Evolutionary conservation across 2,797 vertebrate genomes (phyloP), one percentile per base, ranked within the genome.

Genomic region (Gobionotothen gibberifrons): DNA sequence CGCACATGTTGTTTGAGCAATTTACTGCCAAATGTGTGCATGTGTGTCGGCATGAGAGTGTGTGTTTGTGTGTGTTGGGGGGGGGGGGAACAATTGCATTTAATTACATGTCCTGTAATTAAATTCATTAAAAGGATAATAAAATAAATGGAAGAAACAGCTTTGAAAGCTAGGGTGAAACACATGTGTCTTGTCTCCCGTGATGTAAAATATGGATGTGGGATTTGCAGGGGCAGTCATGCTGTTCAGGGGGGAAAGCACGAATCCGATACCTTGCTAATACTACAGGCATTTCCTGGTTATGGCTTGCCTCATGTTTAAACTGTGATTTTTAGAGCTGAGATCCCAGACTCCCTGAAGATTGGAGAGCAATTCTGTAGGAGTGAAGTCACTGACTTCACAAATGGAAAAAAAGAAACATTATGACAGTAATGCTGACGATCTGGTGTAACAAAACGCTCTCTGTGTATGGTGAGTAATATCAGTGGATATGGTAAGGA

Each of bases 81-180:
- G 60, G 74, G 74, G 94, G 95, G 95, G 96, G 96, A 95, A 95
- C 96, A 96, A 96, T 98, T 97, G 96, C 95, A 96, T 97, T 98
- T 98, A 98, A 98, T 99, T 98, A 97, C 96, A 96, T 96, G 95
- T 96, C 95, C 95, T 96, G 96, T 98, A 98, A 99, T 98, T 99
- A 97, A 96, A 97, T 98, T 98, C 96, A 98, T 98, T 97, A 98
- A 97, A 36, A 97, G 95, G 96, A 97, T 97, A 96, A 97, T 98
- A 97, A 97, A 98, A 98, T 97, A 97, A 97, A 97, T 96, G 95
- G 96, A 92, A 91, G 90, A 94, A 96, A 95, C 95, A 94, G 96
- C 95, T 97, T 97, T 96, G 96, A 97, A 97, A 96, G 95, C 95
- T 93, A 91, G 93, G 93, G 92, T 93, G 95, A 97, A 97, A 96